A percentile compares a stretch with the other conserved stretches of the same genome.
phyloP scores from a whole-genome alignment of 2,888 invertebrate genomes.

The Zootermopsis nevadensis region DNA sequence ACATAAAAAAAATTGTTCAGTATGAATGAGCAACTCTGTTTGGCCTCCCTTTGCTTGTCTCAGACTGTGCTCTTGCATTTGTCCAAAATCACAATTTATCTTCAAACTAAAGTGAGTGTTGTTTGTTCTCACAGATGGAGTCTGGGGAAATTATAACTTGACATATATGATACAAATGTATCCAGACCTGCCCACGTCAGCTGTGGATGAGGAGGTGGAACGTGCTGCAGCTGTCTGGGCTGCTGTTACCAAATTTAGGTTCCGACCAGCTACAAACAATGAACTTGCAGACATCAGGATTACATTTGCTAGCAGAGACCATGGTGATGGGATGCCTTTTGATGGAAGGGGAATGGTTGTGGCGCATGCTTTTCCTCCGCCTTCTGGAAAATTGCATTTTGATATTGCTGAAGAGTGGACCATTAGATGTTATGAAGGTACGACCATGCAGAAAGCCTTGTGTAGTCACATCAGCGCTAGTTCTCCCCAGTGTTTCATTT shows the following conservation, averaged over 20 bases:
- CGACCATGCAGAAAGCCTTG: too few species aligned
- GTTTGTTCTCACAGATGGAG: background rate
- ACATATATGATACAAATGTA: background rate
- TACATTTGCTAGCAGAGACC: background rate
- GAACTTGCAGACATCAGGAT: background rate
- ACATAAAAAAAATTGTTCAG: too few species aligned
- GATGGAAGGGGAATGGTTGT: background rate
- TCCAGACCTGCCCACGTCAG: background rate
- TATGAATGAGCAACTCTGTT: too few species aligned
- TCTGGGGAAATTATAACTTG: background rate
- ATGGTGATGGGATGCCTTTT: background rate
- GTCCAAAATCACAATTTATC: too few species aligned
- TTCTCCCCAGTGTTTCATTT: too few species aligned
- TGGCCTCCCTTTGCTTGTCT: too few species aligned
- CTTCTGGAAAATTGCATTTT: background rate
- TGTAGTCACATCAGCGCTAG: too few species aligned
- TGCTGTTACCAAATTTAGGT: constrained; percentile 12
- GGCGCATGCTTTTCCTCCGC: background rate
- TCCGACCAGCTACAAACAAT: background rate
- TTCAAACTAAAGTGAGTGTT: too few species aligned
- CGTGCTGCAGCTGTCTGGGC: constrained; percentile 7
- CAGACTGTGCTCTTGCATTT: too few species aligned
- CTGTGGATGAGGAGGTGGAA: constrained; percentile 3
- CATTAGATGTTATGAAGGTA: background rate
- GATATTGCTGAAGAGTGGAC: background rate